Base-by-base conservation (phyloP, 1,140 invertebrate genomes). In the Apis dorsata region DNA sequence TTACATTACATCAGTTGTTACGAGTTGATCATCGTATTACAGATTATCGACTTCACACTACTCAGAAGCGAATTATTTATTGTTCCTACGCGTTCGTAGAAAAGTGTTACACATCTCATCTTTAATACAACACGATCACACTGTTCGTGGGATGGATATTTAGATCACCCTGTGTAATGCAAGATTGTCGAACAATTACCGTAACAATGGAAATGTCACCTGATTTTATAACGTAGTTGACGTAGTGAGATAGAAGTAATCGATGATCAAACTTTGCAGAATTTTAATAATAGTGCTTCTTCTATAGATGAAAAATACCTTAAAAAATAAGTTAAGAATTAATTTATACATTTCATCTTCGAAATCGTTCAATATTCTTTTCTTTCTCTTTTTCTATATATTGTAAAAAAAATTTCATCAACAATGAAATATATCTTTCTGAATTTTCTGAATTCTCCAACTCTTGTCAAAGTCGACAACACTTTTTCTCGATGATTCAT, bases 171-270 rank as follows among this genome's bases (percentile, higher is more conserved):
- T 9, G 15, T 21, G 66, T 71, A 53, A 78, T 83, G 57, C 51
- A 62, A 24, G 34, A n/a, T 15, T 4, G 11, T 2, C 0, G 17
- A 68, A 53, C 62, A 51, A 68, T 57, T 53, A 34, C 19, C 8
- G 72, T 19, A 34, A 59, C 74, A 68, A 60, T 59, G 55, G 34
- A 60, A 60, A 57, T 24, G 59, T 59, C 66, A 34, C 19, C 19
- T 51, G 44, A 73, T 70, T 63, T n/a, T 24, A 15, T 17, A n/a
- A 71, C 70, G 24, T 60, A 44, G 4, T 44, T 44, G 34, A 44
- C 79, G 72, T 81, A 84, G 75, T 17, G 19, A 57, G 51, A 49
- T 24, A 59, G 72, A 49, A 63, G 62, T 72, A 59, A 83, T 66
- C 4, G 55, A 24, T 66, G 83, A 81, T 53, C 55, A 15, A 59